Percentiles rank a stretch among this genome's conserved stretches.
phyloP scores from a whole-genome alignment of 2,888 invertebrate species.

The Agonopterix subpropinquella region DNA sequence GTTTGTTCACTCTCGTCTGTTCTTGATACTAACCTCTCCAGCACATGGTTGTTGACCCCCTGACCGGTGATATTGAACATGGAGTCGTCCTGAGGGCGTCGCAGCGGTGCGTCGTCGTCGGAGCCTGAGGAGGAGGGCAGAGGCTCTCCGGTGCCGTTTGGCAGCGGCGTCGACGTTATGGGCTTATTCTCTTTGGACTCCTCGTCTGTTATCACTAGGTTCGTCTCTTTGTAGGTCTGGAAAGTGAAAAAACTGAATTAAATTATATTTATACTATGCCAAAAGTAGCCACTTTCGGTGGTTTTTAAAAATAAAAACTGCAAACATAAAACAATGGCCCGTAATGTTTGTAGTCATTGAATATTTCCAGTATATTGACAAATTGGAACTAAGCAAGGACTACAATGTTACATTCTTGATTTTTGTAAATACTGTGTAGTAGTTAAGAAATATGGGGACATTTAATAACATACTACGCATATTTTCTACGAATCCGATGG shows the following conservation, averaged over 20 bases:
- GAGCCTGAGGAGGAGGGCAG: constrained; percentile 48
- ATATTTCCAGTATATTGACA: no score
- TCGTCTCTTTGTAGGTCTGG: constrained; percentile 52
- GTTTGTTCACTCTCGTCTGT: constrained; percentile 71
- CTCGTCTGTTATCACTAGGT: constrained; percentile 59
- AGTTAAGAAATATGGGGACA: no score
- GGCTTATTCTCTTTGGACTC: constrained; percentile 72
- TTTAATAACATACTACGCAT: no score
- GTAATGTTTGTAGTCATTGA: no score
- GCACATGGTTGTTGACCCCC: constrained; percentile 33
- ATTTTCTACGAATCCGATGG: no score
- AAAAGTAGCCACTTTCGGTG: no score
- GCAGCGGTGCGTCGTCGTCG: constrained; percentile 60
- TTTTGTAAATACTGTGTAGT: no score
- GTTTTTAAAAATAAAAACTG: no score
- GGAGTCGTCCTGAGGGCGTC: constrained; percentile 42
- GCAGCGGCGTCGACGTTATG: constrained; percentile 61
- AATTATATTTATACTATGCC: no score
- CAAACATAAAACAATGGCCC: no score
- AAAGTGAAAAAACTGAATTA: neutral
- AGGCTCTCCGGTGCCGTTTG: constrained; percentile 38
- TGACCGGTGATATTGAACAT: constrained; percentile 34
- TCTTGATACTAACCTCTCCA: constrained; percentile 20
- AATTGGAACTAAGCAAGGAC: no score
- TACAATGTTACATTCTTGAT: no score